Conservation (phyloP, 1,140 invertebrate species). For the Eriosoma lanigerum region DNA sequence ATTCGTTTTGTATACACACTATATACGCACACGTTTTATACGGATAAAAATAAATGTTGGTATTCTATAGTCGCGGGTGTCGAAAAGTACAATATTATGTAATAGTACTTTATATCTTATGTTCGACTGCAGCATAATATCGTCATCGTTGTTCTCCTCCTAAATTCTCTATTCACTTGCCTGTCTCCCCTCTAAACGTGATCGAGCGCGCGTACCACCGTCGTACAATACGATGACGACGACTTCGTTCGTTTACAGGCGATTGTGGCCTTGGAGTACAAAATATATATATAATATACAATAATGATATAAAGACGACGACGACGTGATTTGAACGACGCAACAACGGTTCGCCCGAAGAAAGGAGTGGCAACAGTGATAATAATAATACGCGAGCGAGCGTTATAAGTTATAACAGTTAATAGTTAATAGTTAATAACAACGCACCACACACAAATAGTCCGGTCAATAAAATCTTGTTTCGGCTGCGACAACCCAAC, state of each 20-base stretch:
- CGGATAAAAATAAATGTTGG: no score
- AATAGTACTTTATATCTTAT: neutral
- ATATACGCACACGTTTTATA: no score
- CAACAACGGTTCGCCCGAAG: conserved; percentile 3
- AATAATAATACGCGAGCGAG: conserved; percentile 13
- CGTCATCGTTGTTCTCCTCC: neutral
- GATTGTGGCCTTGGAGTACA: conserved; percentile 27
- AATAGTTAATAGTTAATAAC: no score
- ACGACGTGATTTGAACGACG: conserved; percentile 36
- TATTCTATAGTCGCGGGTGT: neutral
- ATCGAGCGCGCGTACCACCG: neutral
- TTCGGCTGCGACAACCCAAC: neutral
- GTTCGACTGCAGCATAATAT: neutral
- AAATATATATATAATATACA: neutral
- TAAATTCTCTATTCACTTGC: neutral
- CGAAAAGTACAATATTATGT: neutral
- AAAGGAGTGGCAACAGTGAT: conserved; percentile 7
- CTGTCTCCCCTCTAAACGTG: neutral
- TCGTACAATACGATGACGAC: neutral
- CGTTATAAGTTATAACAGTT: neutral
- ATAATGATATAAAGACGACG: conserved; percentile 26
- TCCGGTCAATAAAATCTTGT: conserved; percentile 28
- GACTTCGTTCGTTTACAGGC: neutral
- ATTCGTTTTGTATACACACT: no score
- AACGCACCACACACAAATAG: neutral